Conservation (phyloP, 2,113 vertebrate genomes). For the Callithrix jacchus region DNA sequence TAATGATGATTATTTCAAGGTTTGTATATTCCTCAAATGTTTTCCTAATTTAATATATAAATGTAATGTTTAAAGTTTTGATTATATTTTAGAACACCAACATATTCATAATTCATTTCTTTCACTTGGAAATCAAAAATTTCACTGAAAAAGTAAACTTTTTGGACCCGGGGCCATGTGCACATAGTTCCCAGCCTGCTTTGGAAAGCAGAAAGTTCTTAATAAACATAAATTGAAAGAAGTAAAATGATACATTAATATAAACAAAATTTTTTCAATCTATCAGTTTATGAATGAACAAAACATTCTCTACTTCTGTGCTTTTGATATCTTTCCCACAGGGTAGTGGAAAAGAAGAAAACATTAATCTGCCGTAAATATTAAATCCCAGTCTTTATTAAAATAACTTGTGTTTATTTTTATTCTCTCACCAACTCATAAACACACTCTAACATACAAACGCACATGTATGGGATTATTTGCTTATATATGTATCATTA, state of each 20-base stretch:
- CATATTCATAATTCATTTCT: background rate
- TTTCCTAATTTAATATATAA: background rate
- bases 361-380: background rate
- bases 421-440: background rate
- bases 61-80: background rate
- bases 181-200: background rate
- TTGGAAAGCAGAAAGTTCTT: background rate
- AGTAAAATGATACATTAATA: background rate
- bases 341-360: background rate
- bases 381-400: background rate
- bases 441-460: background rate
- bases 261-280: background rate
- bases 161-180: background rate
- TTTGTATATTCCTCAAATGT: background rate
- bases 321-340: background rate
- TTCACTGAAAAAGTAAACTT: no score
- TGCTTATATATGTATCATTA: background rate
- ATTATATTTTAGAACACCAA: background rate
- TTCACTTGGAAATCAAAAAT: background rate
- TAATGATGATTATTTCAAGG: background rate
- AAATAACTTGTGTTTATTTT: background rate
- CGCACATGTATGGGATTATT: background rate
- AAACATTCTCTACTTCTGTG: background rate
- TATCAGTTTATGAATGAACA: background rate
- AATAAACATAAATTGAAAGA: background rate